These are phyloP conservation scores for Lucilia sericata DNA, from an alignment of 1,140 invertebrate genomes.

Conservation along the genomic window DNA sequence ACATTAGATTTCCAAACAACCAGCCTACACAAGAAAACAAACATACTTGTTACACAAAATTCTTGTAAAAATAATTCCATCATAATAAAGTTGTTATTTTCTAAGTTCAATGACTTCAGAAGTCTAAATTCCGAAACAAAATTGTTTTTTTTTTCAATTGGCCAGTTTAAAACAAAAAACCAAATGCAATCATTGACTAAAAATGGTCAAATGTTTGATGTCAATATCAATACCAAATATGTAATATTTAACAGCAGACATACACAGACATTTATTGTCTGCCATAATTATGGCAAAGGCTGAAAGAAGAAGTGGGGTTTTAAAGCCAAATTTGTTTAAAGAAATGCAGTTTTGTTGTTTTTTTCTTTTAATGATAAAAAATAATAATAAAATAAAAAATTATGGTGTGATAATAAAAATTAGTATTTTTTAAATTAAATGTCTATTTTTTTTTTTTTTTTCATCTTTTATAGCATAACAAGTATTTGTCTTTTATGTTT, in stretches of 20 bases:
- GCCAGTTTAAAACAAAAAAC: neutral
- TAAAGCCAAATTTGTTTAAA: too few relatives aligned
- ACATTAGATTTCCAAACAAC: too few relatives aligned
- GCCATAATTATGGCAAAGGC: neutral
- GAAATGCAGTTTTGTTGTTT: too few relatives aligned
- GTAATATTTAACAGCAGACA: neutral
- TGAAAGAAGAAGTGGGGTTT: too few relatives aligned
- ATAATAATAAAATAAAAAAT: neutral
- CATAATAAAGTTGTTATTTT: neutral
- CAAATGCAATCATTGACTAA: neutral
- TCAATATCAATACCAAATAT: slow-evolving; percentile 29
- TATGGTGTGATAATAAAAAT: slow-evolving; percentile 17
- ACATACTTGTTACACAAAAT: too few relatives aligned
- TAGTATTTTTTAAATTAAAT: neutral
- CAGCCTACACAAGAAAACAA: too few relatives aligned
- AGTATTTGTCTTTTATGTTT: too few relatives aligned
- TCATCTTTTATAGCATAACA: too few relatives aligned
- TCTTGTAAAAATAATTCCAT: too few relatives aligned
- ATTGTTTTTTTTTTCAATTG: neutral
- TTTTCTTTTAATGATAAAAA: neutral
- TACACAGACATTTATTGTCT: neutral
- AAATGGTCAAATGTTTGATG: slow-evolving; percentile 11
- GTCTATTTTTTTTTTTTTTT: too few relatives aligned
- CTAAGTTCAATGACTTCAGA: neutral
- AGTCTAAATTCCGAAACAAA: too few relatives aligned